Evolutionary conservation across 2,797 vertebrate genomes (phyloP).

Genomic region (Carapus acus): DNA sequence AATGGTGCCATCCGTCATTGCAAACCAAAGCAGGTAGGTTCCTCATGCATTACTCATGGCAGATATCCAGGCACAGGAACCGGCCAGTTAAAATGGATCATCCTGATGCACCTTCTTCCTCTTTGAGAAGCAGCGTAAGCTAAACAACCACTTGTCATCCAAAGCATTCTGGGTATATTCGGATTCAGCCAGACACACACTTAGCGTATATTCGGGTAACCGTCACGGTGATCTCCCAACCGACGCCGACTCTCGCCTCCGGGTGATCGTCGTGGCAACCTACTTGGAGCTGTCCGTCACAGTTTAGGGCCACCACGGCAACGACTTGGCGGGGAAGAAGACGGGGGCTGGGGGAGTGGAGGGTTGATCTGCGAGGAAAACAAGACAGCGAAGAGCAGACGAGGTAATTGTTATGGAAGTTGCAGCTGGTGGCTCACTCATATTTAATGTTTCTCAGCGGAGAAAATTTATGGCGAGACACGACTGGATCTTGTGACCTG

Average conservation of each 20-base stretch:
- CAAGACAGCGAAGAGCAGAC: slow-evolving; percentile 5
- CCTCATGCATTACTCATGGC: slow-evolving; percentile 55
- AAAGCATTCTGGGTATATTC: slow-evolving; percentile 5
- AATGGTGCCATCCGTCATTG: slow-evolving; percentile 51
- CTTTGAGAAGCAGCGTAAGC: background rate
- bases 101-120: slow-evolving; percentile 33
- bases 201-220: background rate
- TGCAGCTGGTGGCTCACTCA: background rate
- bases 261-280: no score
- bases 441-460: no score
- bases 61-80: slow-evolving; percentile 46
- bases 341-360: no score
- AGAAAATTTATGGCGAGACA: no score
- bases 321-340: no score
- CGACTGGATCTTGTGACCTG: no score
- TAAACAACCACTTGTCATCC: slow-evolving; percentile 4
- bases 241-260: no score
- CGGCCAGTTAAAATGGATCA: slow-evolving; percentile 62
- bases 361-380: slow-evolving; percentile 20
- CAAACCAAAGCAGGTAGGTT: slow-evolving; percentile 49
- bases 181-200: slow-evolving; percentile 11
- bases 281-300: no score
- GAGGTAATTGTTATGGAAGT: background rate
- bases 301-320: no score
- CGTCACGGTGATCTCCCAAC: no score